Percentiles rank a stretch among this genome's conserved stretches.
phyloP scores from a whole-genome alignment of 2,888 invertebrate species.

The Pediacus dermestoides region DNA sequence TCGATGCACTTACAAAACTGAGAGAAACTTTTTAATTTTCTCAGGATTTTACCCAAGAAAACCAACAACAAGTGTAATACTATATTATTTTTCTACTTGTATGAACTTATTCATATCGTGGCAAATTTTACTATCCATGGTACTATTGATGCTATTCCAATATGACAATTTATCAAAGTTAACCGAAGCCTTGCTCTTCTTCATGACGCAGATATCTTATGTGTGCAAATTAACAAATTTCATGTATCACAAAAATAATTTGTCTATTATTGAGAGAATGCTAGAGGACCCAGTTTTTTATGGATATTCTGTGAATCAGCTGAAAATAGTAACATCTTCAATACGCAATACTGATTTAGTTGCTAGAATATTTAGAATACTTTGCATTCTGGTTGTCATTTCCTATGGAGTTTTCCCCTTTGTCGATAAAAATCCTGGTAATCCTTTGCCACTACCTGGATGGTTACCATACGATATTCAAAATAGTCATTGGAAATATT shows the following conservation, averaged over 20 bases:
- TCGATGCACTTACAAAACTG: slow-evolving; percentile 9
- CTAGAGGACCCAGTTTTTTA: slow-evolving; percentile 9
- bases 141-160: slow-evolving; percentile 12
- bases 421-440: slow-evolving; percentile 10
- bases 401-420: slow-evolving; percentile 11
- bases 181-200: slow-evolving; percentile 22
- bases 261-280: slow-evolving; percentile 12
- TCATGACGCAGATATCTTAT: slow-evolving; percentile 24
- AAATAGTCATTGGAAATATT: slow-evolving; percentile 4
- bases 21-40: slow-evolving; percentile 12
- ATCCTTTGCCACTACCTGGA: slow-evolving; percentile 10
- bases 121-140: slow-evolving; percentile 10
- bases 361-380: background rate
- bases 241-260: slow-evolving; percentile 14
- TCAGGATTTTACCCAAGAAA: slow-evolving; percentile 17
- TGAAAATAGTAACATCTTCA: background rate
- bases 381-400: background rate
- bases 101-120: slow-evolving; percentile 7
- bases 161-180: slow-evolving; percentile 18
- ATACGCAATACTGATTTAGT: background rate
- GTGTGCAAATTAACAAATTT: slow-evolving; percentile 24
- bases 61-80: background rate
- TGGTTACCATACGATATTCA: slow-evolving; percentile 15
- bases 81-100: slow-evolving; percentile 8
- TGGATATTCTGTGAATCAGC: slow-evolving; percentile 4